Conservation (phyloP, 2,888 invertebrate genomes). For the Theristus sp. region DNA sequence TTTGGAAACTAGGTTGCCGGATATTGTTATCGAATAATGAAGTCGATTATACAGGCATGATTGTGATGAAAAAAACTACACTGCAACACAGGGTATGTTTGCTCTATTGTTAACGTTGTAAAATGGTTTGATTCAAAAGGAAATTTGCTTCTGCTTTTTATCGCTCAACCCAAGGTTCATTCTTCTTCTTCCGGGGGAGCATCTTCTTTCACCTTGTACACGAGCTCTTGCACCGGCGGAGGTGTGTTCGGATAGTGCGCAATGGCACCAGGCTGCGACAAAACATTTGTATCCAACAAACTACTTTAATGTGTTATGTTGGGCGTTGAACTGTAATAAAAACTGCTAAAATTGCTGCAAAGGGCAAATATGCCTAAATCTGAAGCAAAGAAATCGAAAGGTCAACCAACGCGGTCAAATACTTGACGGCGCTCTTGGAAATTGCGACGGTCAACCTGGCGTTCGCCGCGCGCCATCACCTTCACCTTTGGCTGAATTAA, state of each 20-base stretch:
- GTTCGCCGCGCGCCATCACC: constrained; percentile 1
- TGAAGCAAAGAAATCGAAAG: not conserved
- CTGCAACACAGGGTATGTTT: no score
- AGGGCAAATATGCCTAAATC: not conserved
- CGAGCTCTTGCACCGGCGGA: not conserved
- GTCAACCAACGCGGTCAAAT: constrained; percentile 19
- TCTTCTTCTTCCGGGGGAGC: not conserved
- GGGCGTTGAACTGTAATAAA: not conserved
- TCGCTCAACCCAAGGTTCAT: no score
- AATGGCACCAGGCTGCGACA: not conserved
- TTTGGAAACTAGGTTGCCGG: no score
- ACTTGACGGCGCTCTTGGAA: constrained; percentile 11
- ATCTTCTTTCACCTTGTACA: not conserved
- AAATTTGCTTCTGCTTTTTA: no score
- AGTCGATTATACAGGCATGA: no score
- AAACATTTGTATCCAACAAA: not conserved
- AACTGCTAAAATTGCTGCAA: not conserved
- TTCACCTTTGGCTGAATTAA: constrained; percentile 2
- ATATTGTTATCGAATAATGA: no score
- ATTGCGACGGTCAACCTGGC: constrained; percentile 1
- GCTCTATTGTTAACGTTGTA: no score
- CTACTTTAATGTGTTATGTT: no score
- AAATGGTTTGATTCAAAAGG: no score
- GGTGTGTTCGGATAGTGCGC: not conserved
- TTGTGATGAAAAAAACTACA: no score